Base-by-base conservation (phyloP, 1,140 invertebrate genomes). In the Globodera rostochiensis region DNA sequence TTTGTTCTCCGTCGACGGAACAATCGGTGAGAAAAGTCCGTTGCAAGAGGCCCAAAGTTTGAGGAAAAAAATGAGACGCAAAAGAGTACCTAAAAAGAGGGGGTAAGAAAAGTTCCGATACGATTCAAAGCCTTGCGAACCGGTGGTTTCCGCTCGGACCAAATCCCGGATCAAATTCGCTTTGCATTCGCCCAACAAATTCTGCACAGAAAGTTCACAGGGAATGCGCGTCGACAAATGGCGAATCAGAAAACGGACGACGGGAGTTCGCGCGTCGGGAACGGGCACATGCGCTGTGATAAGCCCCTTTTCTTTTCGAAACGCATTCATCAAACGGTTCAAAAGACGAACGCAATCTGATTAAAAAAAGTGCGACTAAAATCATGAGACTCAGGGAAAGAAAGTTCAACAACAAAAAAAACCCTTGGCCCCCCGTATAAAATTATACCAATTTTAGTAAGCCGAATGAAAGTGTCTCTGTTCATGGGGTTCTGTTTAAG, bases 11-110 rank as follows among this genome's bases (percentile, higher is more conserved):
- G 50, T 19, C 21, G 36, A 69, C n/a, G 25, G 36, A 19, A 46
- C 50, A 45, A 77, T 66, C 25, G 53, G 36, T 15, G 66, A 49
- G 60, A 86, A 87, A 36, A 85, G 67, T 25, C 77, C 64, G 49
- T 75, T 45, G 50, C 15, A 60, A 36, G 67, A 50, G 13, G 85
- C 85, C 85, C 85, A 86, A 15, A 86, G 47, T 60, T 85, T 86
- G 49, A 86, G 19, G 19, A 84, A 36, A 70, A 87, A 85, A 46
- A 86, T 57, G 4, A 86, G 74, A 25, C 64, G 79, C 19, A 46
- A 77, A 4, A 87, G 69, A 57, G 71, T 83, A 25, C 77, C 83
- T 84, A 53, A 80, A 84, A 60, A 4, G 19, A 9, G 36, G 74
- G 80, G 36, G 36, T 11, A 83, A 15, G 53, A 7, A 49, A 75